A percentile compares a stretch with the other conserved stretches of the same genome.
Evolutionary conservation across 2,888 invertebrate genomes (phyloP).

Genomic region (Pterostichus niger): DNA sequence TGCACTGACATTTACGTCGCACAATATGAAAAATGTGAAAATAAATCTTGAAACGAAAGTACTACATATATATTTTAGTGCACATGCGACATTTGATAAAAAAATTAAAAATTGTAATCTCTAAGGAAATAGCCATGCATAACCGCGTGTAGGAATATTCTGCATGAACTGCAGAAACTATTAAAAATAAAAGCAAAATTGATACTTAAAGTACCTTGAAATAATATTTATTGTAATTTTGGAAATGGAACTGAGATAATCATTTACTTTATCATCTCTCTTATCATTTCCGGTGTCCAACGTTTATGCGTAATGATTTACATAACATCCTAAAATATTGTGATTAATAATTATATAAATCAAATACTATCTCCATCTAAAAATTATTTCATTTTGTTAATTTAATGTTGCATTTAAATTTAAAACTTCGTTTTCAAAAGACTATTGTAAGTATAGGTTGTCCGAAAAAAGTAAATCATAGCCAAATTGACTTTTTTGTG

Average conservation of each 20-base stretch:
- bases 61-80: background rate
- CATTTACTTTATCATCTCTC: background rate
- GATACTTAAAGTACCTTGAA: background rate
- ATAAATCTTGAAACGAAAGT: background rate
- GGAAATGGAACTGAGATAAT: background rate
- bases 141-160: background rate
- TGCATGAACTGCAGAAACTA: background rate
- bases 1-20: background rate
- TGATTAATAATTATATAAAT: background rate
- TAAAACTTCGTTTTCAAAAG: too few species aligned
- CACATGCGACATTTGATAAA: conserved; percentile 3
- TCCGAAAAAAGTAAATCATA: too few species aligned
- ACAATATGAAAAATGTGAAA: conserved; percentile 5
- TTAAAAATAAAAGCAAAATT: background rate
- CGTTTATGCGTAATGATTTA: background rate
- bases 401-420: too few species aligned
- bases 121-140: background rate
- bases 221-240: background rate
- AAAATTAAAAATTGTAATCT: background rate
- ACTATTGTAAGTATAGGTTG: too few species aligned
- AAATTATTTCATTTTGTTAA: too few species aligned
- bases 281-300: conserved; percentile 29
- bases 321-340: conserved; percentile 2
- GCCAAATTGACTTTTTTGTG: too few species aligned
- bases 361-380: background rate